These are phyloP conservation scores for Mormyrops boulengeri DNA, from an alignment of 2,797 vertebrate species.

Conservation along the genomic window DNA sequence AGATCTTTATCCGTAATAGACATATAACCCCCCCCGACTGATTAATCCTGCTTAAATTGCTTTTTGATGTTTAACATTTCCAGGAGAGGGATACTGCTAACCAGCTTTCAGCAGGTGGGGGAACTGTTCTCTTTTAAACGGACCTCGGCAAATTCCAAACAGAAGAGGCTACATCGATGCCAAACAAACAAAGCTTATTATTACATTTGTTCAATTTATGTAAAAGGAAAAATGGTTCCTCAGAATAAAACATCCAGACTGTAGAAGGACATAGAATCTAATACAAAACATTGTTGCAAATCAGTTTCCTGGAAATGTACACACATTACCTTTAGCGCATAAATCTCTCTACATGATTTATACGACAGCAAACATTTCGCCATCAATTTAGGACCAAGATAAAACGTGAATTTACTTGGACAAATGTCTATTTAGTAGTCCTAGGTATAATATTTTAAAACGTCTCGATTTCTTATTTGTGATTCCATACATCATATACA, in stretches of 20 bases:
- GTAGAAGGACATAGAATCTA: neutral
- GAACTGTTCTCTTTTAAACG: neutral
- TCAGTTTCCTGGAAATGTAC: neutral
- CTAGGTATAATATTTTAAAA: neutral
- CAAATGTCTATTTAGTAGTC: neutral
- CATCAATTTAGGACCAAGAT: neutral
- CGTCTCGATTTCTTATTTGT: neutral
- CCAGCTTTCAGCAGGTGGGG: neutral
- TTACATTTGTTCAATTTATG: neutral
- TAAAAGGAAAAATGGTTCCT: neutral
- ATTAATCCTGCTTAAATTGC: neutral
- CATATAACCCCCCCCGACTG: neutral
- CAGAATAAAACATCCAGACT: neutral
- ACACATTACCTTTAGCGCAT: neutral
- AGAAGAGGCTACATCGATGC: neutral
- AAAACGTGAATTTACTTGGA: neutral
- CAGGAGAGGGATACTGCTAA: neutral
- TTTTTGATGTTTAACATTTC: neutral
- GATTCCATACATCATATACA: neutral
- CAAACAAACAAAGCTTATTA: neutral
- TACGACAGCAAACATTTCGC: neutral
- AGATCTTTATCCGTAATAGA: neutral
- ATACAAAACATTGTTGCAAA: neutral
- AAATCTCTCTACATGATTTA: neutral
- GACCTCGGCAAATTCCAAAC: neutral